These are phyloP conservation scores for Spea hammondii DNA, from an alignment of 2,797 vertebrate genomes.

Conservation along the genomic window DNA sequence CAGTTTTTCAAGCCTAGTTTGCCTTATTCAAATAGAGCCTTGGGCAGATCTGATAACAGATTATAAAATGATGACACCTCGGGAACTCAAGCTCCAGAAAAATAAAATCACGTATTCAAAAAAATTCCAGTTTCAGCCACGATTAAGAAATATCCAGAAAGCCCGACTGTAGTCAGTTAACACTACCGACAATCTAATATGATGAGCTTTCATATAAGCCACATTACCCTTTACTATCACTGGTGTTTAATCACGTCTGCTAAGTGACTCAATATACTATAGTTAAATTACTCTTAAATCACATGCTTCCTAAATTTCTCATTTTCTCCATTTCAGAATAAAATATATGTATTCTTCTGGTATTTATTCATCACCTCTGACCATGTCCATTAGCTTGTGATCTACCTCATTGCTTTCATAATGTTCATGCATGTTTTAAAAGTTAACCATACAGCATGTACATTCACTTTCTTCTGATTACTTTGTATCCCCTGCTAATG, in stretches of 20 bases:
- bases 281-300: not conserved
- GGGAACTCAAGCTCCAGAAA: no score
- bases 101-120: no score
- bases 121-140: not conserved
- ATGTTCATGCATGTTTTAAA: constrained; percentile 42
- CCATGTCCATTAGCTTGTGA: constrained; percentile 23
- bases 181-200: not conserved
- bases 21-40: no score
- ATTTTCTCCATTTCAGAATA: not conserved
- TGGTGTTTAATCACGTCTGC: not conserved
- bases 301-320: not conserved
- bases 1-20: no score
- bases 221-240: not conserved
- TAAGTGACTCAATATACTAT: not conserved
- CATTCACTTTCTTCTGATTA: constrained; percentile 32
- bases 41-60: no score
- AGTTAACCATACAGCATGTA: constrained; percentile 27
- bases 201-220: not conserved
- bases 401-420: constrained; percentile 36
- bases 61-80: no score
- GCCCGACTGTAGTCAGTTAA: not conserved
- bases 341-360: not conserved
- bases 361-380: constrained; percentile 26
- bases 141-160: no score
- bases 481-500: constrained; percentile 39